Evolutionary conservation across 2,888 invertebrate genomes (phyloP).

Genomic region (Cepaea hortensis): DNA sequence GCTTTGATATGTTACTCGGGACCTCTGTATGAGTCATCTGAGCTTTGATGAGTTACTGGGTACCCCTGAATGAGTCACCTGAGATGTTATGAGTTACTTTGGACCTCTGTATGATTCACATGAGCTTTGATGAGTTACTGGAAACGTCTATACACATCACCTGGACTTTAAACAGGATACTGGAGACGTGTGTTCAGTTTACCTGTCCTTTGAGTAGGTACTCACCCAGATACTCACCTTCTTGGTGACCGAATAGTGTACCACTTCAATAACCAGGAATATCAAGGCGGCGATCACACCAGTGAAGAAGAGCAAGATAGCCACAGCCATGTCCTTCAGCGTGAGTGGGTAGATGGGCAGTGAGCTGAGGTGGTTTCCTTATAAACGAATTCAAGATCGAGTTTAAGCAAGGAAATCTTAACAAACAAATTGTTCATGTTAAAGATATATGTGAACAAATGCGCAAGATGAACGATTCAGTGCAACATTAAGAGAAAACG

Average conservation of each 20-base stretch:
- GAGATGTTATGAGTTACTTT: no score
- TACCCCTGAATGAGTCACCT: no score
- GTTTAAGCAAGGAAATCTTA: no score
- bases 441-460: background rate
- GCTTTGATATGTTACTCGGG: no score
- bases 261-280: slow-evolving; percentile 52
- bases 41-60: no score
- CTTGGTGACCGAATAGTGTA: slow-evolving; percentile 53
- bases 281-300: slow-evolving; percentile 52
- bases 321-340: slow-evolving; percentile 54
- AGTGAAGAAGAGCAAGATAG: slow-evolving; percentile 52
- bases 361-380: slow-evolving; percentile 44
- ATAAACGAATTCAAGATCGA: no score
- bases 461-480: background rate
- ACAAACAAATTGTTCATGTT: no score
- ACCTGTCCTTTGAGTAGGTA: background rate
- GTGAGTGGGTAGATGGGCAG: slow-evolving; percentile 52
- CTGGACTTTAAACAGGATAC: no score
- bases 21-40: no score
- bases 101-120: no score
- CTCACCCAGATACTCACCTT: slow-evolving; percentile 47
- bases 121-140: no score
- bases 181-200: background rate
- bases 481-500: background rate
- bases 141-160: no score